Evolutionary conservation across 2,888 invertebrate species (phyloP), one percentile per base, ranked within the genome.

Genomic region (Lymantria monacha): DNA sequence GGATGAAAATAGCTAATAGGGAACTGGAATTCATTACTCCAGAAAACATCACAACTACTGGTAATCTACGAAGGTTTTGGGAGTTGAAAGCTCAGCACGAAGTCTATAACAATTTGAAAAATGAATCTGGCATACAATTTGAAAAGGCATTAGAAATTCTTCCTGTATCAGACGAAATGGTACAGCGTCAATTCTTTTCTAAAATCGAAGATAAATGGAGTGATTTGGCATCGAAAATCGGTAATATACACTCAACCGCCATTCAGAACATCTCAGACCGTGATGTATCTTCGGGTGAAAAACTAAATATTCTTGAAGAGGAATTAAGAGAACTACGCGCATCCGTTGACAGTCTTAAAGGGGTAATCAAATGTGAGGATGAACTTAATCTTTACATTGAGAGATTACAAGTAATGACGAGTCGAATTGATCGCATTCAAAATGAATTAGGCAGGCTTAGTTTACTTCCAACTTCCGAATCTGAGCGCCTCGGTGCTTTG

Each of bases 11-110:
- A 48, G 95, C 96, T 0, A 96, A 96, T 66, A 92, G 93, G 48
- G 95, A 96, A 75, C 82, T 97, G 44, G 92, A 92, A 53, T 87
- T 92, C 30, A 93, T 97, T 37, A 94, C 94, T 0, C 89, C 93
- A 10, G 94, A 94, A 56, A 93, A 93, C 33, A 92, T 93, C 12
- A 93, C 93, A 47, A 93, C 93, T 0, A 93, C 94, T 9, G 94
- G 94, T 48, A 95, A 96, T 69, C 94, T 96, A 82, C 93, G 96
- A 63, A 94, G 96, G 66, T 97, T 97, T 86, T 97, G 97, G 97
- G 97, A 97, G 84, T 82, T 97, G 43, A 97, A 96, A 80, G 97
- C 97, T 0, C 96, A 97, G 69, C 96, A 96, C 69, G 97, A 97
- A 88, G 94, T 97, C 22, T 93, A 97, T 77, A 96, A 96, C 64